Percentiles rank a stretch among this genome's conserved stretches.
These are phyloP conservation scores for Blera fallax DNA, from an alignment of 2,888 invertebrate genomes.

Conservation along the genomic window DNA sequence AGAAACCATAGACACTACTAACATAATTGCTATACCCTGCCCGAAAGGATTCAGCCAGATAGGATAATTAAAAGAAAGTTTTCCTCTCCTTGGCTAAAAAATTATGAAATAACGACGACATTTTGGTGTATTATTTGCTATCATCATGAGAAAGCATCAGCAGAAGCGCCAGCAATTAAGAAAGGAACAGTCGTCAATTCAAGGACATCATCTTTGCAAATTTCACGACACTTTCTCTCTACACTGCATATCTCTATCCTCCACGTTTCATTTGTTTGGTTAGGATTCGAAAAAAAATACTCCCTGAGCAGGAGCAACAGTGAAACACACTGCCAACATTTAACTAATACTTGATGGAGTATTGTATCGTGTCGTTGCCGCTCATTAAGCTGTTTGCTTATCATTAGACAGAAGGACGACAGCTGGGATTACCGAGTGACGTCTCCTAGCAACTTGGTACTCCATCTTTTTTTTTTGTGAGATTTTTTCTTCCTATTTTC, in stretches of 20 bases:
- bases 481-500: not conserved
- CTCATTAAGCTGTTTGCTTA: conserved; percentile 72
- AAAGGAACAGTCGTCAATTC: conserved; percentile 4
- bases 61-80: not conserved
- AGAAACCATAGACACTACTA: not conserved
- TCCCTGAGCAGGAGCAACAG: not conserved
- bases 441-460: conserved; percentile 55
- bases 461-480: conserved; percentile 1
- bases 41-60: not conserved
- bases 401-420: conserved; percentile 70
- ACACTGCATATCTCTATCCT: not conserved
- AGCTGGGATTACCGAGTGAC: conserved; percentile 66
- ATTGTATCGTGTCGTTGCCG: conserved; percentile 51
- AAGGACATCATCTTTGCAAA: conserved; percentile 27
- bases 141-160: not conserved
- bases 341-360: conserved; percentile 61
- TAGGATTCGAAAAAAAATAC: conserved; percentile 13
- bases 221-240: not conserved
- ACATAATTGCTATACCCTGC: not conserved
- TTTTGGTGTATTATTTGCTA: conserved; percentile 4
- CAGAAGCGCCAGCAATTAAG: conserved; percentile 16
- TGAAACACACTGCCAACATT: conserved; percentile 17
- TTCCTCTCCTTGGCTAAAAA: not conserved
- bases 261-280: conserved; percentile 32
- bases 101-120: not conserved